Evolutionary conservation across 2,888 invertebrate genomes (phyloP), one percentile per base, ranked within the genome.

Genomic region (Euplagia quadripunctaria): DNA sequence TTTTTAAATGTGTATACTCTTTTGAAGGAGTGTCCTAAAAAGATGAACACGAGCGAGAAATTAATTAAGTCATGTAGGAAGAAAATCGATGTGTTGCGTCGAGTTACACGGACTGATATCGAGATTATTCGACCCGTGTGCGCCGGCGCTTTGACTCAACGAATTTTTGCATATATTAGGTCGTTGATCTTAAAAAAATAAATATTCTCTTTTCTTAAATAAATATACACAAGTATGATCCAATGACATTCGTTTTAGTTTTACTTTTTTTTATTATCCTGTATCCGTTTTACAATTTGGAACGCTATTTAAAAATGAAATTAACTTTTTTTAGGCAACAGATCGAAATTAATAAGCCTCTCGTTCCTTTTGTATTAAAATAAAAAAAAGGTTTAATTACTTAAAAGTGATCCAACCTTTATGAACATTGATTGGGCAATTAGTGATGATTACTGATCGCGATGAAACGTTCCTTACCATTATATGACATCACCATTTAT

Each of bases 1-100:
- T 68, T 75, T 73, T 83, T 16, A 31, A 43, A 63, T 68, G 66
- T 63, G 1, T 58, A 20, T 41, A 61, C 5, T 20, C 41, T 4
- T 14, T 71, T n/a, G 74, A 76, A 74, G 70, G 68, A 73, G 73
- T 80, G 74, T 72, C 75, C 78, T 78, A 87, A 87, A 86, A 87
- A 88, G 81, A 82, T 80, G 75, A 85, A 81, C 79, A 86, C 82
- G 85, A 83, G 89, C 89, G 89, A 90, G 89, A 92, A 93, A 92
- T 93, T 93, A 93, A 94, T 94, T 91, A 93, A 93, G 91, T 89
- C 88, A 87, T 90, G 90, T 87, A 89, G 86, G 87, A 88, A 89
- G 86, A 88, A 89, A 92, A 94, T 94, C 92, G 92, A 92, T 91
- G 89, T 92, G 94, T 88, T 91, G 87, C 82, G 79, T 94, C 92